A percentile compares a stretch with the other conserved stretches of the same genome.
Conservation (phyloP, 2,797 vertebrate species). For the Premnoplex brunnescens region DNA sequence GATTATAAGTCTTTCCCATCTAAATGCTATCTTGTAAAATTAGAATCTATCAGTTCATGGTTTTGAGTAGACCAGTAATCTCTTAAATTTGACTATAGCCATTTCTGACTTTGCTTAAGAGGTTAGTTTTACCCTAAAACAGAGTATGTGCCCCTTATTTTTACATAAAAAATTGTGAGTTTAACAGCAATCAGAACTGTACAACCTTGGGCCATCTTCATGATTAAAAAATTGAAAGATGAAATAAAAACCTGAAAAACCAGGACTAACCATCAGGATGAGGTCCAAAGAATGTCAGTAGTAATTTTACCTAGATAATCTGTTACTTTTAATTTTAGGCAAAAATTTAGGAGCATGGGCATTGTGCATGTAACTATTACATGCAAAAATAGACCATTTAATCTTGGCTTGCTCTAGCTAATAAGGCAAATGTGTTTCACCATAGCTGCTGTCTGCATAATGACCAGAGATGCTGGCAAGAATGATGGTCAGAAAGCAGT, state of each 20-base stretch:
- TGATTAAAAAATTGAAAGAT: neutral
- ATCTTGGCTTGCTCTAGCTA: neutral
- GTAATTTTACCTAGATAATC: neutral
- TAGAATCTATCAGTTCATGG: neutral
- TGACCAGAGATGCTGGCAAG: neutral
- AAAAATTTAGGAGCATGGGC: neutral
- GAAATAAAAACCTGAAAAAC: neutral
- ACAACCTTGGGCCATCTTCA: neutral
- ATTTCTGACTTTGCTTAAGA: neutral
- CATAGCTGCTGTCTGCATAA: neutral
- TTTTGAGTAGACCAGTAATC: neutral
- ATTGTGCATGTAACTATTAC: neutral
- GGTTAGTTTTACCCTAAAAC: neutral
- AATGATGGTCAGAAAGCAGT: rapidly evolving
- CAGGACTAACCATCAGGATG: neutral
- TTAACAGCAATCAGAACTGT: neutral
- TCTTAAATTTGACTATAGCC: neutral
- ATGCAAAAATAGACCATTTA: neutral
- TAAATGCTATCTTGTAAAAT: neutral
- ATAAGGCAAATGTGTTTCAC: neutral
- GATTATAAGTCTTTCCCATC: neutral
- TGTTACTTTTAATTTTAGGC: neutral
- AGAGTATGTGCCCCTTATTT: neutral
- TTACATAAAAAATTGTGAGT: neutral
- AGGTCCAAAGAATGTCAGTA: neutral